Conservation (phyloP, 2,113 vertebrate species). For the Epinephelus lanceolatus region DNA sequence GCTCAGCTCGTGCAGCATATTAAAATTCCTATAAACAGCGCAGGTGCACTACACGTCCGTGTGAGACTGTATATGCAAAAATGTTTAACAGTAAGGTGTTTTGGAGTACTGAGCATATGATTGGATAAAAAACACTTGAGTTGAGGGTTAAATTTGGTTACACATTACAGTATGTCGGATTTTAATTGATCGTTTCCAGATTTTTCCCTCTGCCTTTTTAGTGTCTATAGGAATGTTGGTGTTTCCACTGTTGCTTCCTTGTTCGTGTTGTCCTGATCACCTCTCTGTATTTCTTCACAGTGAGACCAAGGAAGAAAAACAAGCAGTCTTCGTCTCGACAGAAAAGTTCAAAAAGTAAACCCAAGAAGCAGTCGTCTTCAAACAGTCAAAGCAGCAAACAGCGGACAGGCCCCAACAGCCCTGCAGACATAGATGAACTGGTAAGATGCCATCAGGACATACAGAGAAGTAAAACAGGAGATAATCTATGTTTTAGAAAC, state of each 20-base stretch:
- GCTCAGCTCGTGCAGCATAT: too few species aligned
- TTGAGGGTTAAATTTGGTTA: not conserved
- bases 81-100: too few species aligned
- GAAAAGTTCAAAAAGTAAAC: conserved; percentile 82
- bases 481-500: not conserved
- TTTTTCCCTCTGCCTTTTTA: not conserved
- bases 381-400: conserved; percentile 79
- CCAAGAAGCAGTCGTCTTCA: conserved; percentile 85
- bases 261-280: not conserved
- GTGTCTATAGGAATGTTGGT: not conserved
- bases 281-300: conserved; percentile 79
- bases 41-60: too few species aligned
- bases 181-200: too few species aligned
- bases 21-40: too few species aligned
- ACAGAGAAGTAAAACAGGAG: not conserved
- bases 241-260: not conserved
- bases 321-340: conserved; percentile 80
- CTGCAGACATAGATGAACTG: conserved; percentile 94
- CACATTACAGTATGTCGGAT: not conserved
- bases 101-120: too few species aligned
- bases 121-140: too few species aligned
- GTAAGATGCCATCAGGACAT: conserved; percentile 79
- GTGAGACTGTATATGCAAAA: too few species aligned
- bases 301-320: conserved; percentile 91
- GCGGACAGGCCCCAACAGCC: conserved; percentile 82